These are phyloP conservation scores for Oceanodroma tethys DNA, from an alignment of 2,113 vertebrate species.

Conservation along the genomic window DNA sequence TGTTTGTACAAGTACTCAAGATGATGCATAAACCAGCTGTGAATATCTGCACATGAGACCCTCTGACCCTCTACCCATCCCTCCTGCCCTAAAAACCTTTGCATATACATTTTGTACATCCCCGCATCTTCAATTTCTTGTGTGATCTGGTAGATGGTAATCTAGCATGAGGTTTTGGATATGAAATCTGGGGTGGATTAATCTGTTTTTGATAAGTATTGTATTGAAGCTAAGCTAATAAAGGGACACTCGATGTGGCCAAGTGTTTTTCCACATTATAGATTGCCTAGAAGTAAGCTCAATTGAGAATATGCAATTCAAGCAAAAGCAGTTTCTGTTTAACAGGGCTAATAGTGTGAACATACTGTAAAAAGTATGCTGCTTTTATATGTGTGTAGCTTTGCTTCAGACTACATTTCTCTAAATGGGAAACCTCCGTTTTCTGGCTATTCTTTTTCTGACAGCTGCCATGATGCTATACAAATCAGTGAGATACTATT, in stretches of 20 bases:
- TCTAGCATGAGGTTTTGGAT: background rate
- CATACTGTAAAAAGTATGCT: background rate
- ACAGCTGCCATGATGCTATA: background rate
- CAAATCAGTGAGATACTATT: background rate
- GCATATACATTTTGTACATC: background rate
- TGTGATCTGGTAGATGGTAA: background rate
- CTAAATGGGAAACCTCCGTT: background rate
- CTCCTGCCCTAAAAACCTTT: background rate
- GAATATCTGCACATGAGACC: background rate
- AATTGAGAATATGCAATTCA: background rate
- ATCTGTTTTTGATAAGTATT: background rate
- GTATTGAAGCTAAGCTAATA: background rate
- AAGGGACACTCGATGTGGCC: background rate
- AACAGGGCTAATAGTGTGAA: background rate
- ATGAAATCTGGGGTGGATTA: background rate
- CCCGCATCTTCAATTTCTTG: background rate
- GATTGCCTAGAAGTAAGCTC: background rate
- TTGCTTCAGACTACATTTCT: background rate
- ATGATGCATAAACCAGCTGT: background rate
- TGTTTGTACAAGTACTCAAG: background rate
- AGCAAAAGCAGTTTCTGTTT: background rate
- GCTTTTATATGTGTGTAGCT: background rate
- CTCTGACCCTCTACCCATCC: background rate
- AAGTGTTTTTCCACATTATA: background rate
- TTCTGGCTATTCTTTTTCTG: background rate